phyloP scores from a whole-genome alignment of 1,140 invertebrate genomes.

The Aphaenogaster rudis region DNA sequence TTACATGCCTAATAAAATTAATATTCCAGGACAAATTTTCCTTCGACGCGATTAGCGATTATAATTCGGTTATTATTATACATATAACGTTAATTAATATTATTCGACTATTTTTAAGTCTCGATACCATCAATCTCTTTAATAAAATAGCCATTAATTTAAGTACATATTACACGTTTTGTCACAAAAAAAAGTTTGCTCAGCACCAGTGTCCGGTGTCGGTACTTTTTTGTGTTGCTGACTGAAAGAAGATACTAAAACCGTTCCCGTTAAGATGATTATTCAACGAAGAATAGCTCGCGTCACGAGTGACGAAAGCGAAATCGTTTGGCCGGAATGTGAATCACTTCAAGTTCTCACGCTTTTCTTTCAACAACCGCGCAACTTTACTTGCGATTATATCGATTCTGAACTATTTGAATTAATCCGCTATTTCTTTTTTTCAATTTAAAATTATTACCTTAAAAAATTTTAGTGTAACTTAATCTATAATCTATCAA shows the following conservation, averaged over 20 bases:
- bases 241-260: conserved; percentile 49
- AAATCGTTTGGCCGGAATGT: conserved; percentile 65
- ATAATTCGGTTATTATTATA: not conserved
- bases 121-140: not conserved
- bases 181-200: conserved; percentile 44
- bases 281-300: conserved; percentile 58
- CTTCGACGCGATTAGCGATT: not conserved
- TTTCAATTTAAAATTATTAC: not conserved
- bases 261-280: conserved; percentile 72
- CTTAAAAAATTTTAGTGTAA: not conserved
- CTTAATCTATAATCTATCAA: not conserved
- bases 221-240: not conserved
- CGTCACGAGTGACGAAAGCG: conserved; percentile 43
- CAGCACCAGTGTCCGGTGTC: conserved; percentile 41
- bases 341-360: conserved; percentile 52
- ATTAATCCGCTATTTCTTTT: not conserved
- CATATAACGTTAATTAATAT: not conserved
- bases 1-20: conserved; percentile 46
- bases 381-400: conserved; percentile 52
- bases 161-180: not conserved
- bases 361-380: conserved; percentile 37
- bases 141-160: not conserved
- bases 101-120: not conserved
- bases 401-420: not conserved
- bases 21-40: conserved; percentile 49